Evolutionary conservation across 53 echinoderm and acorn worm genomes (phyloP).

Genomic region (Holothuria leucospilota): DNA sequence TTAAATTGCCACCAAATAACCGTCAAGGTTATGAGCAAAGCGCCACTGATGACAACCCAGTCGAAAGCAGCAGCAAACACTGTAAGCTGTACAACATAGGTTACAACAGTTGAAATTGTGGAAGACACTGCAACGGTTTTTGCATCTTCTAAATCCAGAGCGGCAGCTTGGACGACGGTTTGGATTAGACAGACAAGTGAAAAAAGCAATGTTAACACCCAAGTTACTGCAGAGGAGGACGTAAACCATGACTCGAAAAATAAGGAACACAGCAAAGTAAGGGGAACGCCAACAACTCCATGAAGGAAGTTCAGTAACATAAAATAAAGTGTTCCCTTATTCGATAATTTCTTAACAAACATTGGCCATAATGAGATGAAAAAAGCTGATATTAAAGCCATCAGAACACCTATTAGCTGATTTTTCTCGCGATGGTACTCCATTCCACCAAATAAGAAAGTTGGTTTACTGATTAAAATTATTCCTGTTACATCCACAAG

Average conservation of each 20-base stretch:
- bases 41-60: neutral
- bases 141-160: neutral
- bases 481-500: neutral
- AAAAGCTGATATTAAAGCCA: neutral
- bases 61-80: neutral
- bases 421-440: neutral
- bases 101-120: conserved; percentile 1
- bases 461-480: conserved; percentile 11
- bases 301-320: conserved; percentile 9
- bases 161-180: neutral
- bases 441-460: neutral
- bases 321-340: neutral
- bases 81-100: neutral
- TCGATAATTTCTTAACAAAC: conserved; percentile 4
- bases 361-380: neutral
- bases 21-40: neutral
- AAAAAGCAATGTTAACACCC: neutral
- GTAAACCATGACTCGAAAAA: neutral
- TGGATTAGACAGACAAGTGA: neutral
- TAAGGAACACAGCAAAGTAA: neutral
- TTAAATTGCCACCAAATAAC: no score
- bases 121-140: conserved; percentile 13
- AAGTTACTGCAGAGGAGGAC: neutral
- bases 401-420: neutral
- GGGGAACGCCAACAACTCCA: conserved; percentile 2